Conservation (phyloP, 2,888 invertebrate genomes). For the Oscheius sp. region DNA sequence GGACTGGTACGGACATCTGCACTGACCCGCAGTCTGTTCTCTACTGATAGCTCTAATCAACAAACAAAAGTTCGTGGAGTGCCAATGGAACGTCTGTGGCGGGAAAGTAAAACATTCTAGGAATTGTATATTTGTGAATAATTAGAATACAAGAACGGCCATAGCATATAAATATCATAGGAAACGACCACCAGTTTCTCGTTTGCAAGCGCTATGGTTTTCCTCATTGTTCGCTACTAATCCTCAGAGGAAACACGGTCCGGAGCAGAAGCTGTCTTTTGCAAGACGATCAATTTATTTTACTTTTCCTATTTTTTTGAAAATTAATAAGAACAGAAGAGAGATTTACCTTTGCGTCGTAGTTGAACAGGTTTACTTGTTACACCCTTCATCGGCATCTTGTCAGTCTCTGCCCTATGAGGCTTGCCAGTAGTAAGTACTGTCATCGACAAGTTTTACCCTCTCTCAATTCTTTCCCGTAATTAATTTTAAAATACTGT, state of each 20-base stretch:
- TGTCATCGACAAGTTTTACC: background rate
- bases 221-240: constrained; percentile 4
- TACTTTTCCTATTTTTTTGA: background rate
- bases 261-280: background rate
- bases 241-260: background rate
- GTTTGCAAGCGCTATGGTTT: background rate
- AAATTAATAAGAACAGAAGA: too few species aligned
- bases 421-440: constrained; percentile 3
- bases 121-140: too few species aligned
- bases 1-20: too few species aligned
- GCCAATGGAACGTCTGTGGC: too few species aligned
- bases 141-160: too few species aligned
- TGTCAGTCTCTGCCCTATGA: background rate
- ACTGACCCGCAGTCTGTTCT: too few species aligned
- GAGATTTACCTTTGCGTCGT: too few species aligned
- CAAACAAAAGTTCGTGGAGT: too few species aligned
- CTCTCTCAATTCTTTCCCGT: background rate
- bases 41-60: too few species aligned
- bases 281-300: background rate
- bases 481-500: background rate
- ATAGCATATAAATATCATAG: too few species aligned
- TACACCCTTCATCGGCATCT: constrained; percentile 22
- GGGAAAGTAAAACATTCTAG: too few species aligned
- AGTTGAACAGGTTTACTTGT: constrained; percentile 29
- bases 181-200: too few species aligned